phyloP scores from a whole-genome alignment of 2,888 invertebrate genomes.

The Yponomeuta plumbellus region DNA sequence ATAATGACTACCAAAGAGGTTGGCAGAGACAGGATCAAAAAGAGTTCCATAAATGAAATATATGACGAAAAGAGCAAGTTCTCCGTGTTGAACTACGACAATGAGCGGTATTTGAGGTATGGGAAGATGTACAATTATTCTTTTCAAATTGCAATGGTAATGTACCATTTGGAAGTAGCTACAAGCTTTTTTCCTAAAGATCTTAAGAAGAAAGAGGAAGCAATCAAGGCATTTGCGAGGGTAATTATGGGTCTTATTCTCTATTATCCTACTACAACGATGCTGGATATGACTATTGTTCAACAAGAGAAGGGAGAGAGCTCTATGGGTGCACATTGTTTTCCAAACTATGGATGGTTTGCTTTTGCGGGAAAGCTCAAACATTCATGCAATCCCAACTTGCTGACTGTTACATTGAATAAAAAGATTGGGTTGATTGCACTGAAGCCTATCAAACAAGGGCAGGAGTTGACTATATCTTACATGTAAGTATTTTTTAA shows the following conservation, averaged over 20 bases:
- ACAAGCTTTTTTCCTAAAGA: conserved; percentile 3
- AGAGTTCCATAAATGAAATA: conserved; percentile 8
- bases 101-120: conserved; percentile 6
- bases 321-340: background rate
- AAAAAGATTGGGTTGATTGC: conserved; percentile 21
- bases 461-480: conserved; percentile 19
- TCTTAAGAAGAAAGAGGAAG: background rate
- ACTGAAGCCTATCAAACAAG: conserved; percentile 19
- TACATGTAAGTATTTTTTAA: conserved; percentile 17
- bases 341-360: conserved; percentile 17
- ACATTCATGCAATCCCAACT: conserved; percentile 20
- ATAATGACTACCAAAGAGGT: background rate
- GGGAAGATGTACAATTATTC: conserved; percentile 10
- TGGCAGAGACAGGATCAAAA: background rate
- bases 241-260: conserved; percentile 5
- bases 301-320: background rate
- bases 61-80: background rate
- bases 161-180: background rate
- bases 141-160: background rate
- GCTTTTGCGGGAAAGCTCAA: conserved; percentile 20
- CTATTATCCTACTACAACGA: background rate
- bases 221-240: conserved; percentile 12
- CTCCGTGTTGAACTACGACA: conserved; percentile 1
- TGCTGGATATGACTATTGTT: background rate
- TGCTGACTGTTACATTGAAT: conserved; percentile 17